These are phyloP conservation scores for Drosophila setosimentum DNA, from an alignment of 2,888 invertebrate species.

Conservation along the genomic window DNA sequence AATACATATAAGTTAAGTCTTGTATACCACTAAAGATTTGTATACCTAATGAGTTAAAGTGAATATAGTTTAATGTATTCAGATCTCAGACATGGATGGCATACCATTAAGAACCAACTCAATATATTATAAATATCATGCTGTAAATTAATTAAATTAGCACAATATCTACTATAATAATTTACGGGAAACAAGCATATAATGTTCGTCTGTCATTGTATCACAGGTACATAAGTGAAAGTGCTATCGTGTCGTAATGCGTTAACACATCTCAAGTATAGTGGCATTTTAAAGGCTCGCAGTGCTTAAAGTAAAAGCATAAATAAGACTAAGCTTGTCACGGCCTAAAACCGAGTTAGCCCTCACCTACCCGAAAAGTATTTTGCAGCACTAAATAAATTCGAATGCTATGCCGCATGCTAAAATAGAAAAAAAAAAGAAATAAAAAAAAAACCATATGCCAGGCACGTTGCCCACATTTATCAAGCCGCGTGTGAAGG, in stretches of 20 bases:
- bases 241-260: not conserved
- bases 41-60: not conserved
- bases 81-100: not conserved
- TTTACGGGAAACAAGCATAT: not conserved
- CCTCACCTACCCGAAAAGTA: conserved; percentile 9
- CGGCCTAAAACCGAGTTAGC: conserved; percentile 16
- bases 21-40: not conserved
- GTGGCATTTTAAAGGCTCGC: conserved; percentile 24
- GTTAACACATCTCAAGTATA: conserved; percentile 1
- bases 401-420: conserved; percentile 18
- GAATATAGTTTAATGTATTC: not conserved
- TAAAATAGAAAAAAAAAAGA: conserved; percentile 6
- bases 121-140: not conserved
- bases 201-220: not conserved
- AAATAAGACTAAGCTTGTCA: conserved; percentile 25
- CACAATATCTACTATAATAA: not conserved
- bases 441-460: conserved; percentile 46
- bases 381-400: conserved; percentile 43
- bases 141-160: not conserved
- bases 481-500: conserved; percentile 56
- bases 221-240: not conserved
- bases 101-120: not conserved
- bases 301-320: conserved; percentile 13
- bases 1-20: not conserved
- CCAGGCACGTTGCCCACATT: conserved; percentile 70